Base-by-base conservation (phyloP, 2,797 vertebrate genomes). In the Picus viridis region DNA sequence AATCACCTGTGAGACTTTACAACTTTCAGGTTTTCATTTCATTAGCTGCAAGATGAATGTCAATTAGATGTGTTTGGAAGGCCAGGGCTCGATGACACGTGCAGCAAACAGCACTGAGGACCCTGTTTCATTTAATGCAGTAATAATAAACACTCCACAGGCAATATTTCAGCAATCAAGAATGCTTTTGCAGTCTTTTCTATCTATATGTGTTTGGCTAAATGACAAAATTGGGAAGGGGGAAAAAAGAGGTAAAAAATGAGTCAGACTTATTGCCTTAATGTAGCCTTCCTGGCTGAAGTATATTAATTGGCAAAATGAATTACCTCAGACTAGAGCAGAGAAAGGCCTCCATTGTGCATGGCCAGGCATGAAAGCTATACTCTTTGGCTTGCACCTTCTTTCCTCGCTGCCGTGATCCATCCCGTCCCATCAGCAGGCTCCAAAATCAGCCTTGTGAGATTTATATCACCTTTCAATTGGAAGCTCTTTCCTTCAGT, bases 131-230 rank as follows among this genome's bases (percentile, higher is more conserved):
- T 93, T 95, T 94, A 91, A 83, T 91, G 71, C 77, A 95, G 89
- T 84, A 96, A 95, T 95, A 93, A 95, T 94, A 96, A 97, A 95
- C 94, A 95, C 92, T 96, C 83, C 39, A 17, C 27, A 32, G 91
- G 85, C 92, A 95, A 87, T 93, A 94, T 96, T 95, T 96, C 93
- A 92, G 88, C 92, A 88, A 93, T 94, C 89, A 78, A 54, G 86
- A 94, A 75, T 5, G 8, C 83, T 94, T 95, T 92, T 88, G 75
- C 84, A 76, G 77, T n/a, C 86, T 94, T 95, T 93, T 87, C 85
- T 94, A 91, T 95, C 90, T 91, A 41, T 93, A 76, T 51, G 47
- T 23, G 32, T 69, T 96, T 96, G 94, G 93, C 94, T 83, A 83
- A 86, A 83, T 89, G 90, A 94, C 92, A 94, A 85, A 91, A 82